phyloP scores from a whole-genome alignment of 1,140 invertebrate species.

The Drosophila leontia region DNA sequence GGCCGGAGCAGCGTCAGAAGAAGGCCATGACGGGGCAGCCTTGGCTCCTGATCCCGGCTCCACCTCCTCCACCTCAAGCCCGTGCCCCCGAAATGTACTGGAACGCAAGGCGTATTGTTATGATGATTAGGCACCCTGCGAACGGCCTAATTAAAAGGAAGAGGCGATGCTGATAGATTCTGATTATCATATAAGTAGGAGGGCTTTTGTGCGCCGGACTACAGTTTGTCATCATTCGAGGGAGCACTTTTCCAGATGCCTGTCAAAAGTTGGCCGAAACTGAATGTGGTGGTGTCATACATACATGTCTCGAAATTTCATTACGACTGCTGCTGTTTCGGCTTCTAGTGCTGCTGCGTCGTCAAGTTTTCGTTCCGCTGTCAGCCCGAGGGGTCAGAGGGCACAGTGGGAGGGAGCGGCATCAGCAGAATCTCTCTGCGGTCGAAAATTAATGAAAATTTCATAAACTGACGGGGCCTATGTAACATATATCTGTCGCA shows the following conservation, averaged over 20 bases:
- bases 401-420: slow-evolving; percentile 12
- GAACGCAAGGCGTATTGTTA: slow-evolving; percentile 57
- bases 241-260: slow-evolving; percentile 66
- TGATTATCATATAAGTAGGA: slow-evolving; percentile 79
- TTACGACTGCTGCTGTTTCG: slow-evolving; percentile 58
- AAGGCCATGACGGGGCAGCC: slow-evolving; percentile 47
- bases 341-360: slow-evolving; percentile 56
- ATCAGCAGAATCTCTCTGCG: slow-evolving; percentile 69
- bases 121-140: slow-evolving; percentile 68
- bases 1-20: slow-evolving; percentile 36
- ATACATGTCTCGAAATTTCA: slow-evolving; percentile 80
- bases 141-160: slow-evolving; percentile 69
- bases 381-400: slow-evolving; percentile 68
- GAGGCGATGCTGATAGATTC: slow-evolving; percentile 67
- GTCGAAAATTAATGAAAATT: slow-evolving; percentile 84
- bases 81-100: neutral
- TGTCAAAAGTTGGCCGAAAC: slow-evolving; percentile 69
- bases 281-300: slow-evolving; percentile 58
- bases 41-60: slow-evolving; percentile 30
- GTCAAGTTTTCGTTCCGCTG: slow-evolving; percentile 80
- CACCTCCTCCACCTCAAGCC: neutral
- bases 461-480: slow-evolving; percentile 75
- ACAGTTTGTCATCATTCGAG: slow-evolving; percentile 70
- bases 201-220: slow-evolving; percentile 22
- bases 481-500: slow-evolving; percentile 21